phyloP scores from a whole-genome alignment of 2,113 vertebrate species.

The Xiphophorus maculatus region DNA sequence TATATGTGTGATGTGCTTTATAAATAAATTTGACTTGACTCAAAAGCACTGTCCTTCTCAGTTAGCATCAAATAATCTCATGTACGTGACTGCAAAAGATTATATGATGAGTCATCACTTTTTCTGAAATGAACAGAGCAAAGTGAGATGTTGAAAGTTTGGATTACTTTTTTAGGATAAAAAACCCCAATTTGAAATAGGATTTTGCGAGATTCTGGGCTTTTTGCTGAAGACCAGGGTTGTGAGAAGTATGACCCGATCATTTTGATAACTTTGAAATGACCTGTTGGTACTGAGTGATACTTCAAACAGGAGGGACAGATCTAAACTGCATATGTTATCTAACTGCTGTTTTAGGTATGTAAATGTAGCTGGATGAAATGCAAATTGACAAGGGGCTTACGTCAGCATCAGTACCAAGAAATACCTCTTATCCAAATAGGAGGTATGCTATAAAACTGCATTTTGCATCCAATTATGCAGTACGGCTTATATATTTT shows the following conservation, averaged over 20 bases:
- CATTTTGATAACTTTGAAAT: not conserved
- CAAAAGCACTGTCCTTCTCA: no score
- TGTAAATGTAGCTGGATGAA: not conserved
- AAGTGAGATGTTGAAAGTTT: no score
- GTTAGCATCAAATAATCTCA: no score
- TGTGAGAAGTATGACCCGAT: not conserved
- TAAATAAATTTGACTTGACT: no score
- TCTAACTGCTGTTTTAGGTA: not conserved
- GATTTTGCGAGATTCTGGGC: not conserved
- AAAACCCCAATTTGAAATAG: not conserved
- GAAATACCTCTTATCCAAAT: not conserved
- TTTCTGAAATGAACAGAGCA: no score
- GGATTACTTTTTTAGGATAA: no score
- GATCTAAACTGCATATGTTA: not conserved
- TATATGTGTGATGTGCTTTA: no score
- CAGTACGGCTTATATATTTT: no score
- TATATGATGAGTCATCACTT: no score
- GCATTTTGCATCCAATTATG: not conserved
- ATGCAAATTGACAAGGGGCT: not conserved
- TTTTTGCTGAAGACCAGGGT: not conserved
- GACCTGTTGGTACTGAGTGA: no score
- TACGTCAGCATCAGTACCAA: not conserved
- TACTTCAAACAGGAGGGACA: not conserved
- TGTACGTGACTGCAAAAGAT: no score
- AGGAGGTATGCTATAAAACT: not conserved